A percentile compares a stretch with the other conserved stretches of the same genome.
These are phyloP conservation scores for Oophaga pumilio DNA, from an alignment of 2,113 vertebrate genomes.

Conservation along the genomic window DNA sequence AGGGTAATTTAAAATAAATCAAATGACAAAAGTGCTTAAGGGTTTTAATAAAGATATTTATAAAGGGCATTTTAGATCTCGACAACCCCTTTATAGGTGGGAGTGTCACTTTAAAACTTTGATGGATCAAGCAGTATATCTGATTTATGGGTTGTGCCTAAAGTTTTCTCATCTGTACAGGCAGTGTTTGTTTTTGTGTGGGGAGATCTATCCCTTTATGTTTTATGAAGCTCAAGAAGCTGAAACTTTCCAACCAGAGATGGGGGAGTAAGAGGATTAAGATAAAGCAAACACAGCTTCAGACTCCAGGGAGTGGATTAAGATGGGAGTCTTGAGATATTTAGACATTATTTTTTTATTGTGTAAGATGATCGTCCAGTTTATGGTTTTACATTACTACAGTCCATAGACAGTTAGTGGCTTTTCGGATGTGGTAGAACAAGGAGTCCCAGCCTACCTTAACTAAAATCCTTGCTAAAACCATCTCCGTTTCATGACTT, in stretches of 20 bases:
- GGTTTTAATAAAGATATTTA: too few relatives aligned
- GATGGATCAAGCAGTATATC: background rate
- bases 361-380: background rate
- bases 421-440: background rate
- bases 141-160: conserved; percentile 5
- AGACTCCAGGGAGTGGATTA: conserved; percentile 23
- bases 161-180: background rate
- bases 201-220: background rate
- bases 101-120: too few relatives aligned
- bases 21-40: too few relatives aligned
- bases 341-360: background rate
- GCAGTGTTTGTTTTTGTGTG: conserved; percentile 21
- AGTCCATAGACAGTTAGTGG: background rate
- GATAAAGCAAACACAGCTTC: conserved; percentile 26
- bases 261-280: conserved; percentile 25
- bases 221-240: conserved; percentile 21
- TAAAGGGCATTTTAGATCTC: too few relatives aligned
- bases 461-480: background rate
- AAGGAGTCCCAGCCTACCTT: background rate
- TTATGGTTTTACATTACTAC: background rate
- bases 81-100: background rate
- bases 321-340: background rate
- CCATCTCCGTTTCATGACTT: too few relatives aligned
- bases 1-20: too few relatives aligned
- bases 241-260: conserved; percentile 22